Evolutionary conservation across 2,888 invertebrate genomes (phyloP), one percentile per base, ranked within the genome.

Genomic region (Leptinotarsa juncta): DNA sequence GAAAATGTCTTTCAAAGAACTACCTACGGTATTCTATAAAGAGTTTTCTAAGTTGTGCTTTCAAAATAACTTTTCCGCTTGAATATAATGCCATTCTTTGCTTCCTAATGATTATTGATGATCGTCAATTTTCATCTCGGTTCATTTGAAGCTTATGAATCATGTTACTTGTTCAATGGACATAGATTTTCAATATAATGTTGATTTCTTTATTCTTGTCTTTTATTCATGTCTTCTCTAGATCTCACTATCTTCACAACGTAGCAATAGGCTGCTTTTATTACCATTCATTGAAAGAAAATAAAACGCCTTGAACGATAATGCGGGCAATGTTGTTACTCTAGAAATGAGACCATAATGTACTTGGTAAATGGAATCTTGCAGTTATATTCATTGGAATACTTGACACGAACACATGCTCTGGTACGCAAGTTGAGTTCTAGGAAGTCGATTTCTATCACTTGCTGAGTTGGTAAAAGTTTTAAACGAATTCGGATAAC

Each of bases 381-480:
- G 62, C 62, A 62, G 62, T 62, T 62, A 62, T 62, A n/a, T 62
- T 32, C 26, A 62, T 32, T 62, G 62, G 32, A 26, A 26, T 62
- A 62, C 14, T 62, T 62, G 62, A 62, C 62, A 32, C 16, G 62
- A 62, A 62, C 62, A 62, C 42, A 62, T 42, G 62, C 62, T 62
- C 1, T 12, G 42, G 15, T 62, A 32, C 16, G 42, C 32, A 12
- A 62, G 62, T 62, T 57, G 2, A 15, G 57, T 57, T 62, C 62
- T 42, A 42, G 62, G 62, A 62, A 62, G 18, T 62, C 42, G 62
- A 12, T 62, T 62, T 62, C 32, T 62, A 42, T 42, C 26, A 20
- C 62, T 0, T 23, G 23, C 20, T 57, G 57, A 23, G 57, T 23
- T 18, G 57, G 26, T 57, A 57, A 57, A 23, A 57, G 57, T 57